Evolutionary conservation across 1,140 invertebrate genomes (phyloP), one percentile per base, ranked within the genome.

Genomic region (Drosophila nebulosa): DNA sequence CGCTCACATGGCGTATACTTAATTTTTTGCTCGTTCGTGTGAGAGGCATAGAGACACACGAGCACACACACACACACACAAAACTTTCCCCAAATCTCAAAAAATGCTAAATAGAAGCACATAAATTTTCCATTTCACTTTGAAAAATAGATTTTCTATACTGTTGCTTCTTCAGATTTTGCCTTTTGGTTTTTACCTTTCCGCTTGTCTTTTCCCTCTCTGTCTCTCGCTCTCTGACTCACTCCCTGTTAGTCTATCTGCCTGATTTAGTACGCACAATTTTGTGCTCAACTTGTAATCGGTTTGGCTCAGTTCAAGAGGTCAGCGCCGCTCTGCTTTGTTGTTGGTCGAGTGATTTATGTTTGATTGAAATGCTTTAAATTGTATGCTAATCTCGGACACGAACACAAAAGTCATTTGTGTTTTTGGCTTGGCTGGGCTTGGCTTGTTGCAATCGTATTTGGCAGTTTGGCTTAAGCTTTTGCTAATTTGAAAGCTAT

Each of bases 21-120:
- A 86, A 88, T 88, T 81, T 46, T 78, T 72, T 86, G 81, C 39
- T 78, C 83, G 60, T 61, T 86, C 83, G 74, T 81, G 78, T 81
- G 69, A 46, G 18, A 21, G 10, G 16, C 39, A 46, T 21, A 18
- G 16, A 46, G 39, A 46, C 39, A 46, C 39, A 46, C 39, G 18
- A 46, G 18, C 16, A 16, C 39, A 21, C 39, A 46, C 1, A 18
- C 39, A 32, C 30, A 32, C 3, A 32, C 30, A 32, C 30, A 32
- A 63, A 74, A 46, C 50, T 72, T 75, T 75, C 12, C 12, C 10
- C 72, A 62, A 60, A 66, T 74, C 80, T 46, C 39, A 18, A 46
- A 46, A 66, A 72, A 75, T 86, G 66, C 77, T 78, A 86, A 86
- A 86, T 86, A 85, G 80, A 86, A 79, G 81, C 81, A 86, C 81